Percentiles rank a stretch among this genome's conserved stretches.
These are phyloP conservation scores for Anoplolepis gracilipes DNA, from an alignment of 1,140 invertebrate genomes.

Conservation along the genomic window DNA sequence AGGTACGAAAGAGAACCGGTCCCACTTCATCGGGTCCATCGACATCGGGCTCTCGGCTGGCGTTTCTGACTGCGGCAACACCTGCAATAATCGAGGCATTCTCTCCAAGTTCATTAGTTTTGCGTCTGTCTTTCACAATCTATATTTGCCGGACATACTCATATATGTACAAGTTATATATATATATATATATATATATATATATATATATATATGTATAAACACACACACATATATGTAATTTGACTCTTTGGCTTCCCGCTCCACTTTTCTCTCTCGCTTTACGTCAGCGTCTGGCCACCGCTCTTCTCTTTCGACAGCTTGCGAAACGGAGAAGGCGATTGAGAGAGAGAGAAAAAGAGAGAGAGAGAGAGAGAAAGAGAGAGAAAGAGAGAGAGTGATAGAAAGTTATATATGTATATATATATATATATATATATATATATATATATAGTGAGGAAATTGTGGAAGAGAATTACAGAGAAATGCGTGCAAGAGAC, in stretches of 20 bases:
- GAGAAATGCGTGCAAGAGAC: conserved; percentile 48
- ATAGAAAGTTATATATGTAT: background rate
- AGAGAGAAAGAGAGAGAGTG: conserved; percentile 27
- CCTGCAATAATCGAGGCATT: conserved; percentile 73
- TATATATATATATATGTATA: background rate
- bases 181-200: background rate
- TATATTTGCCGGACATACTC: conserved; percentile 11
- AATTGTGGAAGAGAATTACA: conserved; percentile 11
- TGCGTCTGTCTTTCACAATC: conserved; percentile 39
- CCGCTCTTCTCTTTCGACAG: conserved; percentile 10
- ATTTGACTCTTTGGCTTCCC: conserved; percentile 42
- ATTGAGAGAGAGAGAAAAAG: conserved; percentile 10
- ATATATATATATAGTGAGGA: background rate
- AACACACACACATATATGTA: conserved; percentile 5
- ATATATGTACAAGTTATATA: conserved; percentile 23
- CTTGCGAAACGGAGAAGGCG: conserved; percentile 41
- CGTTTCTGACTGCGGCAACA: conserved; percentile 71
- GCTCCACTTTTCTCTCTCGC: conserved; percentile 43
- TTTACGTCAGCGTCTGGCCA: background rate
- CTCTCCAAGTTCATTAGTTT: conserved; percentile 72
- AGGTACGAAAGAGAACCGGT: conserved; percentile 58
- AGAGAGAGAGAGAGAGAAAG: conserved; percentile 16
- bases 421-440: background rate
- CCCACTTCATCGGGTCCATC: conserved; percentile 66
- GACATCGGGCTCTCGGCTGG: conserved; percentile 66